A percentile compares a stretch with the other conserved stretches of the same genome.
Conservation (phyloP, 2,113 vertebrate genomes). For the Cochlearius cochlearius region DNA sequence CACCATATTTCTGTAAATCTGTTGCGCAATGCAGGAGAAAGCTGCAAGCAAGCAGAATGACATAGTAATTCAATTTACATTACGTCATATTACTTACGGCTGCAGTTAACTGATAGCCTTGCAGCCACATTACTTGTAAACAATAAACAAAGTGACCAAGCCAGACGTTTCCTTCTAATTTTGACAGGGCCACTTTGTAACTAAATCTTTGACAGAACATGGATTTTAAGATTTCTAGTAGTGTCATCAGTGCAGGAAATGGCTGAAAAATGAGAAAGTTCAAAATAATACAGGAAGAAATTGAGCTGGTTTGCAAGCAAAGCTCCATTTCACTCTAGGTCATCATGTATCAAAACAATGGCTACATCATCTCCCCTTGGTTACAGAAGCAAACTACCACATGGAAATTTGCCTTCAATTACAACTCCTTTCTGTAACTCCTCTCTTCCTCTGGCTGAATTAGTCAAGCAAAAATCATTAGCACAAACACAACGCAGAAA, state of each 20-base stretch:
- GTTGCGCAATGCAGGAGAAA: slow-evolving; percentile 94
- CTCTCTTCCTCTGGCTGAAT: neutral
- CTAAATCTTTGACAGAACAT: neutral
- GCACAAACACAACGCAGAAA: neutral
- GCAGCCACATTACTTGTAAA: neutral
- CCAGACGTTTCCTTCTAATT: neutral
- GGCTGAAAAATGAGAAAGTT: neutral
- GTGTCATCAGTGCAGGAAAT: neutral
- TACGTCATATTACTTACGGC: neutral
- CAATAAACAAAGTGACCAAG: neutral
- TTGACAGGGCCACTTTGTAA: neutral
- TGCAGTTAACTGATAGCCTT: neutral
- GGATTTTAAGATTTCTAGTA: neutral
- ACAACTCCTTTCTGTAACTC: neutral
- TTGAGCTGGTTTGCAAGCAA: neutral
- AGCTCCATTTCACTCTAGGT: neutral
- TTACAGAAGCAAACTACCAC: neutral
- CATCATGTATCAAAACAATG: neutral
- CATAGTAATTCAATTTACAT: neutral
- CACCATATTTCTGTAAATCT: slow-evolving; percentile 99
- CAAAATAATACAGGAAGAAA: neutral
- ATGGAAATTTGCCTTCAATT: neutral
- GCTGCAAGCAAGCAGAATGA: slow-evolving; percentile 69
- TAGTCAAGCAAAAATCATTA: neutral
- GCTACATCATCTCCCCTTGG: neutral